Conservation (phyloP, 2,888 invertebrate species). For the Hyalella azteca region DNA sequence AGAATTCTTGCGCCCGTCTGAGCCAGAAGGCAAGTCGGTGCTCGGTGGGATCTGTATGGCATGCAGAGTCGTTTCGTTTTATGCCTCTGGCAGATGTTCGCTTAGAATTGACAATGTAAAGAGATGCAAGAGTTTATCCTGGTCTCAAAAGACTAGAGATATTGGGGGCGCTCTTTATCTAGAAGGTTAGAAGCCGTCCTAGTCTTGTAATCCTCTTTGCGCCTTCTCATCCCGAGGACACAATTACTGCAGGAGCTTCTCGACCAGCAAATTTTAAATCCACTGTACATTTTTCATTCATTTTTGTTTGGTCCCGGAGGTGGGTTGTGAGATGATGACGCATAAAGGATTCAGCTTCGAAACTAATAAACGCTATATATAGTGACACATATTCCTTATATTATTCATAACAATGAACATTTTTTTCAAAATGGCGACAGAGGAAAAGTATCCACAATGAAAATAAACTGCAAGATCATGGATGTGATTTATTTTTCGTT, state of each 20-base stretch:
- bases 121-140: constrained; percentile 27
- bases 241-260: constrained; percentile 28
- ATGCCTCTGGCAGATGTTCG: constrained; percentile 10
- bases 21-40: background rate
- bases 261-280: constrained; percentile 6
- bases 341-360: too few relatives aligned
- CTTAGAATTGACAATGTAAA: constrained; percentile 33
- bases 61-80: constrained; percentile 18
- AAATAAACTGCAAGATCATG: too few relatives aligned
- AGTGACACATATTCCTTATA: too few relatives aligned
- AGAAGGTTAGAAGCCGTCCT: background rate
- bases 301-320: too few relatives aligned
- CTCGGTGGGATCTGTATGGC: constrained; percentile 6
- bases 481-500: too few relatives aligned
- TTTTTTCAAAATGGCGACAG: too few relatives aligned
- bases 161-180: constrained; percentile 24
- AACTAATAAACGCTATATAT: too few relatives aligned
- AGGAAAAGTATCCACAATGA: too few relatives aligned
- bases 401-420: too few relatives aligned
- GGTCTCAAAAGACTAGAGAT: constrained; percentile 21
- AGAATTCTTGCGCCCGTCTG: constrained; percentile 18
- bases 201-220: constrained; percentile 9
- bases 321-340: too few relatives aligned
- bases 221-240: constrained; percentile 15
- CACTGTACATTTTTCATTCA: too few relatives aligned